A percentile compares a stretch with the other conserved stretches of the same genome.
Conservation (phyloP, 2,113 vertebrate genomes). For the Panthera uncia region DNA sequence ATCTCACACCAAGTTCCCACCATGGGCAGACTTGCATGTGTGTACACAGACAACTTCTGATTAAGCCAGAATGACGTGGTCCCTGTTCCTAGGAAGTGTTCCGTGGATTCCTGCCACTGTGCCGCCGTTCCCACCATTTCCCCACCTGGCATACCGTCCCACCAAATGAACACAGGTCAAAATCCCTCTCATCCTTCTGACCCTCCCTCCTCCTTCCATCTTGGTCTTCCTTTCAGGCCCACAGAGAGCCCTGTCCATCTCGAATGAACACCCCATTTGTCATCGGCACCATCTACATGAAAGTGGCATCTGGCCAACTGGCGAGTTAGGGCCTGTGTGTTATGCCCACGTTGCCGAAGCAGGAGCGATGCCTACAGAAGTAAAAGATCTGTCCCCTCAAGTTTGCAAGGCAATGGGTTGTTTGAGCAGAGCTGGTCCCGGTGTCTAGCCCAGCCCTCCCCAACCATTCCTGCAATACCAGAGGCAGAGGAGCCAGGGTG, state of each 20-base stretch:
- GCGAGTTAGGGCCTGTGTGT: no score
- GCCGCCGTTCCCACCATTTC: neutral
- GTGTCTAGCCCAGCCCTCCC: neutral
- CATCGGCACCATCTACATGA: fast-evolving
- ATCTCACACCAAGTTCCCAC: neutral
- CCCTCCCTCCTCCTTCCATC: neutral
- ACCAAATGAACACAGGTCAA: fast-evolving
- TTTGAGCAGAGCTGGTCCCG: neutral
- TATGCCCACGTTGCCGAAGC: neutral
- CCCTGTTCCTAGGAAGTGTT: neutral
- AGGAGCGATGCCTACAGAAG: neutral
- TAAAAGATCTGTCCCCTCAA: neutral
- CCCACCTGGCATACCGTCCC: neutral
- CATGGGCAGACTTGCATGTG: neutral
- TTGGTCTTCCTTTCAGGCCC: neutral
- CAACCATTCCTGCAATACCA: neutral
- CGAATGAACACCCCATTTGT: fast-evolving
- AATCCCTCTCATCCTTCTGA: neutral
- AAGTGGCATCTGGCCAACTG: neutral
- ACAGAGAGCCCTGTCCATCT: neutral
- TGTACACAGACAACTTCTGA: neutral
- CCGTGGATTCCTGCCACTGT: neutral
- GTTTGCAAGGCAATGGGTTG: neutral
- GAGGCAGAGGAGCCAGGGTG: neutral
- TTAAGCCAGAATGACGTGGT: neutral